Evolutionary conservation across 2,113 vertebrate species (phyloP).

Genomic region (Pomatorhinus ruficollis): DNA sequence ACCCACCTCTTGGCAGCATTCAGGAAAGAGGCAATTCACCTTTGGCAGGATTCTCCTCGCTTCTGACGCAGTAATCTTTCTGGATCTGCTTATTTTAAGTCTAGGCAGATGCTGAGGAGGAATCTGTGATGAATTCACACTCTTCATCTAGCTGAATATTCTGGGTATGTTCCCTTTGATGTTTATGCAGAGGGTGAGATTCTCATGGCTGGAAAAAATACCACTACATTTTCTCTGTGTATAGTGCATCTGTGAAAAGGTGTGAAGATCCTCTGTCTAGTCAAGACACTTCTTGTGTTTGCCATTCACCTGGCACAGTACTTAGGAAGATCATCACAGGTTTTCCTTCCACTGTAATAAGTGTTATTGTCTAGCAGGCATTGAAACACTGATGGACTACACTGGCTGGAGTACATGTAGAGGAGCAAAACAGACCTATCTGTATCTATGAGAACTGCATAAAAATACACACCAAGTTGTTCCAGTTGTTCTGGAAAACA

Average conservation of each 20-base stretch:
- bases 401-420: not conserved
- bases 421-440: not conserved
- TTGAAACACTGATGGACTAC: not conserved
- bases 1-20: not conserved
- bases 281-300: not conserved
- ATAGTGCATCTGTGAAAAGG: not conserved
- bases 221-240: not conserved
- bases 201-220: not conserved
- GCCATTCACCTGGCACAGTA: not conserved
- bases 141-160: constrained; percentile 7
- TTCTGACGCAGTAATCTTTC: not conserved
- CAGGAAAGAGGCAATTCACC: not conserved
- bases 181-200: not conserved
- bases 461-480: not conserved
- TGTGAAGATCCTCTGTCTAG: not conserved
- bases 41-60: not conserved
- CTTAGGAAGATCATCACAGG: not conserved
- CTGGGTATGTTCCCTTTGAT: not conserved
- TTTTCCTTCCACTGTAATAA: not conserved
- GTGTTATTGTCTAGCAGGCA: not conserved
- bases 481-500: not conserved
- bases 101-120: not conserved
- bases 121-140: not conserved
- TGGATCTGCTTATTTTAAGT: not conserved
- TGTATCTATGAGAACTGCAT: not conserved